Conservation (phyloP, 2,888 invertebrate species). For the Capitulum mitella region DNA sequence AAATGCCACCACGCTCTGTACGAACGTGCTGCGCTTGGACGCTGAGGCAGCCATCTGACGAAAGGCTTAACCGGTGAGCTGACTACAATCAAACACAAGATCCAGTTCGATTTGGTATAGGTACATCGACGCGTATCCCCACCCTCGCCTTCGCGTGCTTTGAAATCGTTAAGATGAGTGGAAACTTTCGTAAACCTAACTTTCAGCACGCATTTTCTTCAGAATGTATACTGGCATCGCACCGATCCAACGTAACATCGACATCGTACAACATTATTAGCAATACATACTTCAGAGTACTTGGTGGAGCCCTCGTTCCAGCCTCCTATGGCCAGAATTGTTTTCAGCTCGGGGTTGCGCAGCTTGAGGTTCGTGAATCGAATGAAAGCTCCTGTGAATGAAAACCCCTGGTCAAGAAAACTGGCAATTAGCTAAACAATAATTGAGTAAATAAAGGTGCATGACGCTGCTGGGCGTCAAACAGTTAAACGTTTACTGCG, state of each 20-base stretch:
- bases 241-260: no score
- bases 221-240: no score
- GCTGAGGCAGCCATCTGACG: conserved; percentile 31
- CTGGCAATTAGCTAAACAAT: no score
- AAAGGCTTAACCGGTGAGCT: neutral
- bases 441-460: no score
- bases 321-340: neutral
- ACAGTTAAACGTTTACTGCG: no score
- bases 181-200: no score
- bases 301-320: neutral
- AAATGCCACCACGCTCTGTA: conserved; percentile 38
- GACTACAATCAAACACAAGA: neutral
- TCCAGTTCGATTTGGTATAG: neutral
- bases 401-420: no score
- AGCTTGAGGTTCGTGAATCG: neutral
- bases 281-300: neutral
- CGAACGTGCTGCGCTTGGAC: conserved; percentile 37
- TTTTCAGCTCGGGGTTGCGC: neutral
- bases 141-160: neutral
- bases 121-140: neutral
- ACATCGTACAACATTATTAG: neutral
- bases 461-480: no score
- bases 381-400: neutral
- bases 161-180: neutral
- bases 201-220: no score